Evolutionary conservation across 2,888 invertebrate species (phyloP).

Genomic region (Campoplex nolae): DNA sequence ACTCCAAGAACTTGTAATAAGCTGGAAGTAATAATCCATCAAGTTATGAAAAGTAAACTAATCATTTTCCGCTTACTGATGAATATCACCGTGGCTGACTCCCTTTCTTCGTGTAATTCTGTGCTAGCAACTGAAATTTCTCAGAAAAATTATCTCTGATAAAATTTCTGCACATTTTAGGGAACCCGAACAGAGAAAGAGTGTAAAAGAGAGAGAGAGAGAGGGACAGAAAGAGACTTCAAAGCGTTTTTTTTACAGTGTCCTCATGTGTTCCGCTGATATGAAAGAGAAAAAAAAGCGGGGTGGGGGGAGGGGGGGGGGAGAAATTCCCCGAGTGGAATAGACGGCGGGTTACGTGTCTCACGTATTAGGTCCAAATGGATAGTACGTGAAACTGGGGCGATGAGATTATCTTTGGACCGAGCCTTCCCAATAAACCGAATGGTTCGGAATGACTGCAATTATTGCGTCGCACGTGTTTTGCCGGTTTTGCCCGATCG

Average conservation of each 20-base stretch:
- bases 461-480: constrained; percentile 82
- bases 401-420: constrained; percentile 81
- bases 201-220: background rate
- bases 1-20: background rate
- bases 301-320: constrained; percentile 19
- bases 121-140: background rate
- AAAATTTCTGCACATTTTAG: background rate
- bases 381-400: constrained; percentile 79
- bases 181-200: background rate
- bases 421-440: constrained; percentile 78
- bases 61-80: background rate
- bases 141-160: background rate
- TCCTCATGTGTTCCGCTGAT: background rate
- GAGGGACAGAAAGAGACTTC: too few relatives aligned
- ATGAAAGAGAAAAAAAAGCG: background rate
- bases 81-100: background rate
- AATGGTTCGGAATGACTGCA: constrained; percentile 82
- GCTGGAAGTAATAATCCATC: background rate
- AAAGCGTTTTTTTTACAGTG: constrained; percentile 14
- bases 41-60: background rate
- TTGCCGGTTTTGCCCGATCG: constrained; percentile 67
- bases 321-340: constrained; percentile 72
- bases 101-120: background rate
- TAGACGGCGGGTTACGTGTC: constrained; percentile 72
- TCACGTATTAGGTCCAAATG: constrained; percentile 80